Percentiles rank a stretch among this genome's conserved stretches.
phyloP scores from a whole-genome alignment of 2,888 invertebrate species.

The Ectobius pallidus region DNA sequence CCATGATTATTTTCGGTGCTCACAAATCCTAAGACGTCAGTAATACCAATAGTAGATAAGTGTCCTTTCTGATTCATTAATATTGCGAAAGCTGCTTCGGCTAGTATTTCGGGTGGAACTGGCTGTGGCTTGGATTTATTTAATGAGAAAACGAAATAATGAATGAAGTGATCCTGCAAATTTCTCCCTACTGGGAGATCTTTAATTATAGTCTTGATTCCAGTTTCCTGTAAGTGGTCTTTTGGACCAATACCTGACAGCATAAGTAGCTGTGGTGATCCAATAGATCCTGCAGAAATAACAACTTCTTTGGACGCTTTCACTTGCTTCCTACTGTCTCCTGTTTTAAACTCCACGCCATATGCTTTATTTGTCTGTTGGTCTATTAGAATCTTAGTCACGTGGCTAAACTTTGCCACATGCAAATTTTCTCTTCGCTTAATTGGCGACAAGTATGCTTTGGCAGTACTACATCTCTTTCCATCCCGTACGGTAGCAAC shows the following conservation, averaged over 20 bases:
- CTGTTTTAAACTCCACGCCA: conserved; percentile 75
- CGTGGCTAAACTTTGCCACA: conserved; percentile 78
- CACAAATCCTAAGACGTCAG: conserved; percentile 67
- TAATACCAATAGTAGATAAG: conserved; percentile 51
- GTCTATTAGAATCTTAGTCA: conserved; percentile 57
- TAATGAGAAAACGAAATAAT: conserved; percentile 81
- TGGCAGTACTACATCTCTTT: conserved; percentile 85
- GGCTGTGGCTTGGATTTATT: conserved; percentile 70
- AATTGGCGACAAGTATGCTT: conserved; percentile 84
- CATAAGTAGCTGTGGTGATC: conserved; percentile 89
- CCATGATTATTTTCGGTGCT: conserved; percentile 77
- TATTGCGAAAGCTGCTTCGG: conserved; percentile 78
- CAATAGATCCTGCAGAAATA: conserved; percentile 85
- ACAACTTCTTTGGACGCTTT: conserved; percentile 81
- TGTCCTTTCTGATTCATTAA: conserved; percentile 74
- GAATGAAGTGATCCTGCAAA: conserved; percentile 85
- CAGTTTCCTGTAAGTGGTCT: conserved; percentile 72
- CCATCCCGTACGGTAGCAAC: conserved; percentile 76
- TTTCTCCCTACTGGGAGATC: conserved; percentile 69
- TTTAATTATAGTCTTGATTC: conserved; percentile 71
- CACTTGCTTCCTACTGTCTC: conserved; percentile 68
- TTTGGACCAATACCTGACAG: conserved; percentile 86
- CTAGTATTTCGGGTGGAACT: conserved; percentile 60
- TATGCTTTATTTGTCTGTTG: conserved; percentile 61
- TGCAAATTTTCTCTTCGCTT: conserved; percentile 79